Evolutionary conservation across 2,888 invertebrate genomes (phyloP).

Genomic region (Lordiphosa fenestrarum): DNA sequence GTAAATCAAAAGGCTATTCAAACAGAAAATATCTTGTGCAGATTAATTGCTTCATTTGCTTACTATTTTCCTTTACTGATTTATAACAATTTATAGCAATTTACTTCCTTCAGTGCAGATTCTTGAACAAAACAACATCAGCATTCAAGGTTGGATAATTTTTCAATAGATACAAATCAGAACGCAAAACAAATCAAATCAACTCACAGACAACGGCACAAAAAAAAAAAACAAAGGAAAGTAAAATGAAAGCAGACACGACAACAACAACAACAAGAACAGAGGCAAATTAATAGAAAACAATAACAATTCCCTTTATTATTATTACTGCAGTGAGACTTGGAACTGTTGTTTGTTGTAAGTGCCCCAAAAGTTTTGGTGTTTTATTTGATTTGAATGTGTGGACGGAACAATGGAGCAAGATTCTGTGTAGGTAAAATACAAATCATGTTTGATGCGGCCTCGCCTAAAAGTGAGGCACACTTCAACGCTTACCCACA

Average conservation of each 20-base stretch:
- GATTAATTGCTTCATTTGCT: no score
- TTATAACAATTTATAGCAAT: no score
- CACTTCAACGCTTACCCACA: constrained; percentile 14
- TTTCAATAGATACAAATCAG: constrained; percentile 38
- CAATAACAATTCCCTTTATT: constrained; percentile 44
- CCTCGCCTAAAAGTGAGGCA: constrained; percentile 29
- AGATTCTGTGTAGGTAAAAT: constrained; percentile 39
- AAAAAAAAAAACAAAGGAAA: constrained; percentile 9
- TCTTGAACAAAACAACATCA: no score
- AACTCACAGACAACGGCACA: constrained; percentile 13
- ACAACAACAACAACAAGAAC: constrained; percentile 16
- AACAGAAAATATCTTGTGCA: no score
- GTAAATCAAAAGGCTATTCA: no score
- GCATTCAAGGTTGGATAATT: constrained; percentile 29
- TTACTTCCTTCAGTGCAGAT: no score
- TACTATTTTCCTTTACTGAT: no score
- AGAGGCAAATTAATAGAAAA: constrained; percentile 40
- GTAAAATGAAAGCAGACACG: constrained; percentile 15
- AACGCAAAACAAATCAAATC: constrained; percentile 14
- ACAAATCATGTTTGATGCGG: constrained; percentile 35
- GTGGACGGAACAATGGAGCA: constrained; percentile 5
- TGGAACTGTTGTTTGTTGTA: constrained; percentile 17
- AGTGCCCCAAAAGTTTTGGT: constrained; percentile 7
- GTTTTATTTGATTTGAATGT: constrained; percentile 25
- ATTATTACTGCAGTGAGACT: constrained; percentile 42